Evolutionary conservation across 2,797 vertebrate genomes (phyloP), one percentile per base, ranked within the genome.

Genomic region (Telmatherina bonti): DNA sequence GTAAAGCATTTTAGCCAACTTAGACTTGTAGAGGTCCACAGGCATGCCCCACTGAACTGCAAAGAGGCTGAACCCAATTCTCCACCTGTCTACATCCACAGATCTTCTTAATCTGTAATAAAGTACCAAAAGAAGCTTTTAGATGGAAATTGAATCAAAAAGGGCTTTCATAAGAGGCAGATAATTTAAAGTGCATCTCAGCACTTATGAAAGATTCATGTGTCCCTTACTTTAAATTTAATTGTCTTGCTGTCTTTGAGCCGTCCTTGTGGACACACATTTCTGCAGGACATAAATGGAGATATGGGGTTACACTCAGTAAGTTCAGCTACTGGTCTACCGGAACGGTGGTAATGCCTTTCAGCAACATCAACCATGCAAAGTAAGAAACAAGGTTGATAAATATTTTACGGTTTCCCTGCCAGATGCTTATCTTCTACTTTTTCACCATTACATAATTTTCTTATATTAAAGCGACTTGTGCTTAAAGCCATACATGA

Each of bases 11-110:
- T 86, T 82, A 78, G 63, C 57, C 72, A 58, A 64, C 58, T 74
- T 77, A 68, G 70, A 49, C 73, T 87, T 33, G 16, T 65, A 75
- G 58, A 67, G 67, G 70, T 67, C 69, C 43, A 58, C 51, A 72
- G 78, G 86, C 65, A 78, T 38, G 62, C 74, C 58, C 78, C 56
- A 63, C 57, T 74, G 78, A 82, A 60, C 57, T 69, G 63, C 70
- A 75, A 85, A 79, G 49, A 55, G 62, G 63, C 71, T 79, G 27
- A 67, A 79, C 65, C 62, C 70, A 62, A 63, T 56, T 78, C 66
- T 58, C 60, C 61, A 59, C 59, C 74, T 85, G 90, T 93, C 89
- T 86, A 84, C 88, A 83, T 82, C 82, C 74, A 77, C 80, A 75
- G 76, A 78, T 89, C 60, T 65, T 43, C 67, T 70, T 8, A 67